These are phyloP conservation scores for Gyps fulvus DNA, from an alignment of 2,113 vertebrate species.

Conservation along the genomic window DNA sequence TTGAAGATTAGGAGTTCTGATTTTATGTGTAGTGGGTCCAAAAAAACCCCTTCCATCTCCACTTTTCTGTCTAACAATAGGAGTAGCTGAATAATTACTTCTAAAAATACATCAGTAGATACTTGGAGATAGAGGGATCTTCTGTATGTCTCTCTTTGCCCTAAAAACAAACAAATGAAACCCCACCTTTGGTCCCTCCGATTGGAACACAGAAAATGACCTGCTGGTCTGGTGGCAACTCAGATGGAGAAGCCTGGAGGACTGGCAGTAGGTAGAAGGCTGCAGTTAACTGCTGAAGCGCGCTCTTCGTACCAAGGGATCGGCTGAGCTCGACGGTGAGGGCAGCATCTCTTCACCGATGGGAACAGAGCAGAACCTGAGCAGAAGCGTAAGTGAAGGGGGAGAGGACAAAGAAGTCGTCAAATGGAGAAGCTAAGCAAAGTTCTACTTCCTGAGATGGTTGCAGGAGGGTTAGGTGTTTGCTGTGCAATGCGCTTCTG, in stretches of 20 bases:
- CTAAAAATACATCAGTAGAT: not conserved
- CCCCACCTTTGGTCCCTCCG: too few species aligned
- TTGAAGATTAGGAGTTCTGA: not conserved
- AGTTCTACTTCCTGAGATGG: rapidly evolving
- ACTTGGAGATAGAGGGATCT: not conserved
- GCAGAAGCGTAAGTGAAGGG: not conserved
- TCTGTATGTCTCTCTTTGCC: not conserved
- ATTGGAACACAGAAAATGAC: too few species aligned
- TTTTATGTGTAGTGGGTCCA: not conserved
- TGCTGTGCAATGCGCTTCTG: not conserved
- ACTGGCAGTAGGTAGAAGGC: not conserved
- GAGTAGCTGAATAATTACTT: not conserved
- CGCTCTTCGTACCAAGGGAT: rapidly evolving
- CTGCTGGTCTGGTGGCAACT: too few species aligned
- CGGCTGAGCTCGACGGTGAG: rapidly evolving
- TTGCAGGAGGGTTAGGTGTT: not conserved
- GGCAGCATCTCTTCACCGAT: not conserved
- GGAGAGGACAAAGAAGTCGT: not conserved
- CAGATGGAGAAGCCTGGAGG: not conserved
- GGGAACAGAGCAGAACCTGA: not conserved
- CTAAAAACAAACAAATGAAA: not conserved
- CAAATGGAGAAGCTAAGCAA: not conserved
- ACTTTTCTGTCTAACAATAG: not conserved
- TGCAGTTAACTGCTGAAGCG: rapidly evolving
- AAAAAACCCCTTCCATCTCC: not conserved